A percentile compares a stretch with the other conserved stretches of the same genome.
Conservation (phyloP, 92 coral and sea anemone genomes). For the Actinostola sp. region DNA sequence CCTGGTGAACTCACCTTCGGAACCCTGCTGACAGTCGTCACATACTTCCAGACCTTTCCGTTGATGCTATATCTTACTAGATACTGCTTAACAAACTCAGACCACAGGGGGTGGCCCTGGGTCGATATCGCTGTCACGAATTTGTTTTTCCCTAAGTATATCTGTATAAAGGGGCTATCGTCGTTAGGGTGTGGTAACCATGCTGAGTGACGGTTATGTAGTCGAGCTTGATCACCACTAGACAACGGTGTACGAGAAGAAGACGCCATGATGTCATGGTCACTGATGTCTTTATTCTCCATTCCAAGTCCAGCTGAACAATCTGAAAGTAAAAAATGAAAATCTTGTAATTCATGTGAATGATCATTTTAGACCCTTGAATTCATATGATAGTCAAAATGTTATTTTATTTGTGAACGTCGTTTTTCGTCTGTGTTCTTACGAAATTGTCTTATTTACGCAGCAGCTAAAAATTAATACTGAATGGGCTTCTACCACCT, state of each 20-base stretch:
- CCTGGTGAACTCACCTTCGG: conserved; percentile 29
- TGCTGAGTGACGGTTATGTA: conserved; percentile 50
- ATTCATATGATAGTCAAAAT: too few relatives aligned
- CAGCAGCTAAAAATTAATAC: neutral
- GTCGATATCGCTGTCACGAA: conserved; percentile 60
- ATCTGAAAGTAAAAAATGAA: conserved; percentile 19
- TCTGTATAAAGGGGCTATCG: conserved; percentile 31
- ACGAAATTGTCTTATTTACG: neutral
- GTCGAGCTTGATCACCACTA: conserved; percentile 49
- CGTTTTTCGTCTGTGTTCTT: too few relatives aligned
- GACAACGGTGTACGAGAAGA: conserved; percentile 37
- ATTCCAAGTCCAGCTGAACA: conserved; percentile 60
- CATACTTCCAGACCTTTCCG: conserved; percentile 26
- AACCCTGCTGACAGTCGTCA: neutral
- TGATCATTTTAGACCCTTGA: neutral
- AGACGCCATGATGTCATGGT: conserved; percentile 45
- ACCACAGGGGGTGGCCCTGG: conserved; percentile 56
- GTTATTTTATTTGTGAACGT: too few relatives aligned
- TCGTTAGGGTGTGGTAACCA: conserved; percentile 51
- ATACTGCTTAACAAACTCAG: conserved; percentile 48
- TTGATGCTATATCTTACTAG: conserved; percentile 44
- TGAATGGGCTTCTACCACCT: too few relatives aligned
- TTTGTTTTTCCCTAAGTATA: conserved; percentile 44
- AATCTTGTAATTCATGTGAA: neutral
- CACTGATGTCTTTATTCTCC: conserved; percentile 38